Conservation (phyloP, 2,113 vertebrate species). For the human (Homo sapiens) region GRCh38 chr12:59132001-59132500, state of each 20-base stretch:
- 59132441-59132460: not conserved
- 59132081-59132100: not conserved
- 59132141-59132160: not conserved
- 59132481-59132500: not conserved
- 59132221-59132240: slow-evolving; percentile 63
- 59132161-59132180: slow-evolving; percentile 54
- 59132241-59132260: slow-evolving; percentile 64
- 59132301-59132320: not conserved
- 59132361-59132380: not conserved
- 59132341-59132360: not conserved
- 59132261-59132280: slow-evolving; percentile 71
- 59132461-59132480: not conserved
- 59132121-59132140: slow-evolving; percentile 6
- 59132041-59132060: not conserved
- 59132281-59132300: slow-evolving; percentile 23
- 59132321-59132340: not conserved
- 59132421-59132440: not conserved
- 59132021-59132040: not conserved
- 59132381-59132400: not conserved
- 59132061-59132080: slow-evolving; percentile 7
- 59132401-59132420: not conserved
- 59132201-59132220: slow-evolving; percentile 52
- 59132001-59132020: not conserved
- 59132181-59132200: slow-evolving; percentile 19
- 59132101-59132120: not conserved